Conservation (phyloP, 2,888 invertebrate genomes). For the Agrypnus murinus region DNA sequence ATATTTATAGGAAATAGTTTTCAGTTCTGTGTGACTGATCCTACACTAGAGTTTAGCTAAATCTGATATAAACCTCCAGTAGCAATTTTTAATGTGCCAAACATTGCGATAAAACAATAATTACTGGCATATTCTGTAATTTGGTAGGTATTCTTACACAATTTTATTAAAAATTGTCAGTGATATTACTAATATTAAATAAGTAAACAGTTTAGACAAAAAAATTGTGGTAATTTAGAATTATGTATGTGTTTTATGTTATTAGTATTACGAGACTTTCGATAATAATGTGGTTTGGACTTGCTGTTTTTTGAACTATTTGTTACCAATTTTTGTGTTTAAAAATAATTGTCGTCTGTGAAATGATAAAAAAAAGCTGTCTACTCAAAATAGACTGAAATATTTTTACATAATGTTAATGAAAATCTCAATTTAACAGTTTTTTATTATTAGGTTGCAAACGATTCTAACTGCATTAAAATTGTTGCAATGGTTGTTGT, state of each 20-base stretch:
- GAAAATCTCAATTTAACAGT: conserved; percentile 35
- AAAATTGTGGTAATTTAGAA: conserved; percentile 18
- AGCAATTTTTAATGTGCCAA: too few species aligned
- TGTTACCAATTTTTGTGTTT: conserved; percentile 45
- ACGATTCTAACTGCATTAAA: conserved; percentile 15
- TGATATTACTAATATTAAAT: too few species aligned
- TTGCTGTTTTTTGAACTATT: conserved; percentile 14
- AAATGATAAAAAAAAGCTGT: conserved; percentile 50
- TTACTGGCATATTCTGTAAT: too few species aligned
- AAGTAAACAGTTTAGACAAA: conserved; percentile 30
- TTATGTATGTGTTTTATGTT: conserved; percentile 28
- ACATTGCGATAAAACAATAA: too few species aligned
- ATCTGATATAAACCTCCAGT: too few species aligned
- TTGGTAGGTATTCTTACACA: too few species aligned
- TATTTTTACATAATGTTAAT: conserved; percentile 61
- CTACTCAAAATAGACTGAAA: conserved; percentile 63
- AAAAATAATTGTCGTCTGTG: conserved; percentile 37
- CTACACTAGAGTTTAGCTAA: too few species aligned
- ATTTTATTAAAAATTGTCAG: too few species aligned
- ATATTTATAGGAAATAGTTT: too few species aligned
- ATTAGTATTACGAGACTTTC: conserved; percentile 23
- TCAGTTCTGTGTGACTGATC: too few species aligned
- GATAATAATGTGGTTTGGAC: conserved; percentile 31
- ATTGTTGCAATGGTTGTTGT: conserved; percentile 31
- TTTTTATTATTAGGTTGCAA: conserved; percentile 5